phyloP scores from a whole-genome alignment of 1,140 invertebrate genomes.

The Ericerus pela region DNA sequence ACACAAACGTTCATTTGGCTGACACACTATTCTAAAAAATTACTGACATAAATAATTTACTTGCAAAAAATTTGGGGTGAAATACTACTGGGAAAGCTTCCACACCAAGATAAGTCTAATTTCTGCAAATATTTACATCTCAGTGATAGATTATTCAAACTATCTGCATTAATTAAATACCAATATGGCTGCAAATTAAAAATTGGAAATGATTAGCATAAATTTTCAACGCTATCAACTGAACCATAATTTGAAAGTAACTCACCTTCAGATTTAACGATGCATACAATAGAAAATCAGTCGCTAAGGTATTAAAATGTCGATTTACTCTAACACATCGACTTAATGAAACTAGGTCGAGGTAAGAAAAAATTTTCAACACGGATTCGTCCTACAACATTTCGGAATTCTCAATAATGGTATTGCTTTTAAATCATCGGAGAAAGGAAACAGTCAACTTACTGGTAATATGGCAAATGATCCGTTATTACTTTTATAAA shows the following conservation, averaged over 20 bases:
- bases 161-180: constrained; percentile 33
- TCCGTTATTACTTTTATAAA: constrained; percentile 18
- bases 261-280: constrained; percentile 58
- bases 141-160: constrained; percentile 34
- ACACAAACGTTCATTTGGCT: constrained; percentile 2
- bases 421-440: background rate
- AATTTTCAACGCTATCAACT: constrained; percentile 4
- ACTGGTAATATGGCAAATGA: constrained; percentile 33
- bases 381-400: constrained; percentile 18
- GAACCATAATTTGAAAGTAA: constrained; percentile 16
- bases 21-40: background rate
- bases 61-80: constrained; percentile 38
- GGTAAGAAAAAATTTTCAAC: constrained; percentile 52
- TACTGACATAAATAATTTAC: constrained; percentile 35
- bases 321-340: constrained; percentile 57
- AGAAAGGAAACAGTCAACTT: constrained; percentile 19
- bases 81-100: constrained; percentile 46
- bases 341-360: constrained; percentile 63
- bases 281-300: constrained; percentile 58
- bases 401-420: background rate
- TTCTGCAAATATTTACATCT: constrained; percentile 54
- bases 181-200: constrained; percentile 35
- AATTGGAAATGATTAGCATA: constrained; percentile 13
- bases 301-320: constrained; percentile 54
- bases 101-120: constrained; percentile 77